Base-by-base conservation (phyloP, 1,140 invertebrate genomes). In the Drosophila nebulosa region DNA sequence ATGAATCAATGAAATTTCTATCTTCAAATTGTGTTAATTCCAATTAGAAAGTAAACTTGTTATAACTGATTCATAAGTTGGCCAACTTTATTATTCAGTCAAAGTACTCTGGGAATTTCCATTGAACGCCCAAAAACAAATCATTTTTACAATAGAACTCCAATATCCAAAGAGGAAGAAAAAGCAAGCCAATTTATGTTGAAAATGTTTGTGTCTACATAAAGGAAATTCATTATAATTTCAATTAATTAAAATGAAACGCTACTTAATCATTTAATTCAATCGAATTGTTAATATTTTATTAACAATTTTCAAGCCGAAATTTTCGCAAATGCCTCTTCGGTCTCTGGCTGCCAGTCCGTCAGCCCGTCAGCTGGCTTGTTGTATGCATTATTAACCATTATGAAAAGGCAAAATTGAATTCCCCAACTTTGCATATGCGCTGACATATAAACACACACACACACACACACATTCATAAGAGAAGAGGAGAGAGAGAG, bases 401-500 rank as follows among this genome's bases (percentile, higher is more conserved):
- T 57, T 64, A 51, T 72, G 59, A 50, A 64, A 56, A 18, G 10
- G 24, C 57, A 55, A 58, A 64, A 65, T 58, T 55, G 52, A 53
- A 59, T 59, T 55, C 39, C 32, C 59, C 46, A 73, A 61, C 65
- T 55, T 55, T 27, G 52, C 52, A 55, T 46, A 42, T 42, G 14
- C 39, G 16, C 39, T 42, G 39, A 42, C 39, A 42, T 42, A 42
- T 18, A 21, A 9, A 46, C 39, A 46, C 18, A 46, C 16, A 21
- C 9, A 46, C 16, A 46, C 18, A 21, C 39, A 16, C 14, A 18
- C 16, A 42, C 2, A 42, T 2, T 0, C 4, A 18, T 18, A 57
- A 24, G 22, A 18, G 56, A 18, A 18, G 65, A 35, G 22, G 4
- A 36, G 66, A 36, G 42, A 18, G n/a, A 56, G 26, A 16, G 4